Evolutionary conservation across 2,113 vertebrate genomes (phyloP).

Genomic region (Calyptomena viridis): DNA sequence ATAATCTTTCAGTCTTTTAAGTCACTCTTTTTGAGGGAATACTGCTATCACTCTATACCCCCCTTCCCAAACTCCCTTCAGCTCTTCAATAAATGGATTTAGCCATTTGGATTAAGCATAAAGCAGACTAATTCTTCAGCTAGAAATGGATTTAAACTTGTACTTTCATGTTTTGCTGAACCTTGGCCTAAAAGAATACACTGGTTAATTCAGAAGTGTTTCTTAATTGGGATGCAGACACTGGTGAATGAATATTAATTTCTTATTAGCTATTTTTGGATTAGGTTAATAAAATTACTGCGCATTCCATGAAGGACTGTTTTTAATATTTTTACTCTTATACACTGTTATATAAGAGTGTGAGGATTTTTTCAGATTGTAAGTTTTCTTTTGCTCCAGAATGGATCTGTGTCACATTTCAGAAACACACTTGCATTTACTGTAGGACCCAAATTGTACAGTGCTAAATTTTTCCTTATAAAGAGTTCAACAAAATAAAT

Average conservation of each 20-base stretch:
- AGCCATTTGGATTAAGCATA: conserved; percentile 12
- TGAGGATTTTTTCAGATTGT: background rate
- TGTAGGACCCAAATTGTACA: background rate
- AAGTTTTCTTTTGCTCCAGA: background rate
- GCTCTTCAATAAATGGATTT: background rate
- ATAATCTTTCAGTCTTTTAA: background rate
- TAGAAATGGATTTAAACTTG: background rate
- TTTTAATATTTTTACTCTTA: background rate
- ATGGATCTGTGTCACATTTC: background rate
- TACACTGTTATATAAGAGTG: background rate
- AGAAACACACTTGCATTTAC: background rate
- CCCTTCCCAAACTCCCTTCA: background rate
- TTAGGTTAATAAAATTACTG: conserved; percentile 5
- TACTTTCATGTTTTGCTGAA: conserved; percentile 25
- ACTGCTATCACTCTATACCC: background rate
- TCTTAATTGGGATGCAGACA: conserved; percentile 10
- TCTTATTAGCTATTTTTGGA: background rate
- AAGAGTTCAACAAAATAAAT: background rate
- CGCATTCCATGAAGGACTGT: background rate
- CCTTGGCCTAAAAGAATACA: background rate
- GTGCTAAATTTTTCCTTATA: background rate
- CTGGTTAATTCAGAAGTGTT: background rate
- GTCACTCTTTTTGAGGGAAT: background rate
- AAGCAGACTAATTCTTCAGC: background rate
- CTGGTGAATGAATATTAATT: conserved; percentile 18